Conservation (phyloP, 2,888 invertebrate species). For the Latrodectus hesperus region DNA sequence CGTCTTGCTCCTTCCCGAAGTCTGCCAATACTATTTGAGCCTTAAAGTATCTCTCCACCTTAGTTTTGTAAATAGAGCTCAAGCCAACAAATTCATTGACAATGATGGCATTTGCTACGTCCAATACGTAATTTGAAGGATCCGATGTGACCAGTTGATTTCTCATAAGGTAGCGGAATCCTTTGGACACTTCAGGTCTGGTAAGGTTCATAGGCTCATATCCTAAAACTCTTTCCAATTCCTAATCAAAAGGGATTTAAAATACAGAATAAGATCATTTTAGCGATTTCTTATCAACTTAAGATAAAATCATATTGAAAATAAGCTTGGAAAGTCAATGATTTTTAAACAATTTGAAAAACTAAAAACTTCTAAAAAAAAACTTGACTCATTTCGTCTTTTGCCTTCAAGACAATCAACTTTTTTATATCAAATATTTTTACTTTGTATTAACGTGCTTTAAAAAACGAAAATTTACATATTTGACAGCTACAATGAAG, state of each 20-base stretch:
- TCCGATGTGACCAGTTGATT: neutral
- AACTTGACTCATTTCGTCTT: no score
- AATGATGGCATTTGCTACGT: neutral
- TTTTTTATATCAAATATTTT: no score
- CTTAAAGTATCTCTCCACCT: neutral
- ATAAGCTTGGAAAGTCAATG: neutral
- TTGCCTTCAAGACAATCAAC: no score
- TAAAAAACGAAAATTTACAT: no score
- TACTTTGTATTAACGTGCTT: no score
- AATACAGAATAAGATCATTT: no score
- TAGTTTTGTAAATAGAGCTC: neutral
- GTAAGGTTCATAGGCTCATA: neutral
- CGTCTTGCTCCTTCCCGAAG: neutral
- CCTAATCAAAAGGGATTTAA: neutral
- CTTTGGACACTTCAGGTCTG: neutral
- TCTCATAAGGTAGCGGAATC: neutral
- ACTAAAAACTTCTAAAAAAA: no score
- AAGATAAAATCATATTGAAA: neutral
- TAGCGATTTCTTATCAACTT: no score
- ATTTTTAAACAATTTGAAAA: no score
- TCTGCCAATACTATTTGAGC: neutral
- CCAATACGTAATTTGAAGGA: neutral
- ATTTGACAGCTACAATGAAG: no score
- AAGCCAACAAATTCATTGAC: neutral
- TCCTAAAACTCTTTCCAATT: conserved; percentile 2